These are phyloP conservation scores for Apostichopus leukothele DNA, from an alignment of 53 echinoderm and acorn worm genomes.

Conservation along the genomic window DNA sequence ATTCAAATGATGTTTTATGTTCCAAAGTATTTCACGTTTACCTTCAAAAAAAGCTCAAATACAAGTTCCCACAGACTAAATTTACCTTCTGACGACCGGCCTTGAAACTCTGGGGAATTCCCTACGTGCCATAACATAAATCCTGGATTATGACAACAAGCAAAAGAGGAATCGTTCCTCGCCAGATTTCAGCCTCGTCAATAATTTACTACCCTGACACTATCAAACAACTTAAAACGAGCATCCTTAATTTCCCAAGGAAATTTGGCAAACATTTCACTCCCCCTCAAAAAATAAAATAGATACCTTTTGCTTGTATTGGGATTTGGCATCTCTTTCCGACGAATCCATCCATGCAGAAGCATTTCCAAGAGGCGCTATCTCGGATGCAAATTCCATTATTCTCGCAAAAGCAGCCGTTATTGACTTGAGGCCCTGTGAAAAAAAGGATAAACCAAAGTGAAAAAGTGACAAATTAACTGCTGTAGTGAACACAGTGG, in stretches of 20 bases:
- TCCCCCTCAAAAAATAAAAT: not conserved
- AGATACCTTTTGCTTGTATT: constrained; percentile 25
- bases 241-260: not conserved
- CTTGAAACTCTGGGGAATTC: too few relatives aligned
- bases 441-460: not conserved
- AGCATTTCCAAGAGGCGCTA: constrained; percentile 57
- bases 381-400: constrained; percentile 64
- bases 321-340: constrained; percentile 61
- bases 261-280: not conserved
- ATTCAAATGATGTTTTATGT: too few relatives aligned
- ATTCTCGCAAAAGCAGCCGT: constrained; percentile 66
- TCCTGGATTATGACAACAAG: too few relatives aligned
- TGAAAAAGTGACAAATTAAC: not conserved
- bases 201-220: not conserved
- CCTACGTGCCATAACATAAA: too few relatives aligned
- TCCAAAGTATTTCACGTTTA: too few relatives aligned
- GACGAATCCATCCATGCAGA: constrained; percentile 71
- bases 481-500: not conserved
- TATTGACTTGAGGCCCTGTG: constrained; percentile 51
- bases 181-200: too few relatives aligned
- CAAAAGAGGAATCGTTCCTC: too few relatives aligned
- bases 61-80: not conserved
- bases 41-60: not conserved
- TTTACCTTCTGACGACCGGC: too few relatives aligned
- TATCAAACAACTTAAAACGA: not conserved